Evolutionary conservation across 2,113 vertebrate species (phyloP), one percentile per base, ranked within the genome.

Genomic region (Pangasianodon hypophthalmus): DNA sequence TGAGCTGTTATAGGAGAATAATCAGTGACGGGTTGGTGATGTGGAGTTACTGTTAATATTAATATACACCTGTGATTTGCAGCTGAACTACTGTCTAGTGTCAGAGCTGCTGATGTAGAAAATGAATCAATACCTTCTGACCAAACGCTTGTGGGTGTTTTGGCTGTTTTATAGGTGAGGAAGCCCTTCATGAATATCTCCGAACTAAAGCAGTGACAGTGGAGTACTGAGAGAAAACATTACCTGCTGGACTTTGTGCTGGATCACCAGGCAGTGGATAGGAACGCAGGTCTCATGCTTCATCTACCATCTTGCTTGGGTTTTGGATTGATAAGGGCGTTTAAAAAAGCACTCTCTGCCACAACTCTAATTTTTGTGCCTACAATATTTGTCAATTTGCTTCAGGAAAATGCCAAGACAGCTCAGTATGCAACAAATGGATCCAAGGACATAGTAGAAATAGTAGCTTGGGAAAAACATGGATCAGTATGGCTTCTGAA

Each of bases 151-250:
- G 73, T 21, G 52, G n/a, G 2, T 69, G 85, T 26, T 58, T 14
- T 60, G n/a, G 48, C 44, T 62, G 10, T 88, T 75, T 69, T 16
- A 14, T 46, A 99, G 98, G 98, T 90, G 97, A 99, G 93, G 98
- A 99, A 88, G 98, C 98, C 29, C 97, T 99, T 56, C 93, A 96
- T 1, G 98, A 99, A 88, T 99, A 99, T 94, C 98, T 99, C 86
- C 97, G 97, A 96, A 99, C 97, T 92, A 99, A 99, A 96, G 96
- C 98, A 0, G 95, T 99, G 93, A 99, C 98, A 0, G 96, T 99
- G 93, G 98, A 99, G 90, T 99, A 99, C 92, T 99, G 84, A 88
- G 84, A 48, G 24, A 77, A 62, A 75, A 41, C 37, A 10, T 46
- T 52, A 69, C 44, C 54, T 0, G 10, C 54, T 13, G 37, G 87